Percentiles rank a stretch among this genome's conserved stretches.
Conservation (phyloP, 2,888 invertebrate species). For the Mellilla xanthometata region DNA sequence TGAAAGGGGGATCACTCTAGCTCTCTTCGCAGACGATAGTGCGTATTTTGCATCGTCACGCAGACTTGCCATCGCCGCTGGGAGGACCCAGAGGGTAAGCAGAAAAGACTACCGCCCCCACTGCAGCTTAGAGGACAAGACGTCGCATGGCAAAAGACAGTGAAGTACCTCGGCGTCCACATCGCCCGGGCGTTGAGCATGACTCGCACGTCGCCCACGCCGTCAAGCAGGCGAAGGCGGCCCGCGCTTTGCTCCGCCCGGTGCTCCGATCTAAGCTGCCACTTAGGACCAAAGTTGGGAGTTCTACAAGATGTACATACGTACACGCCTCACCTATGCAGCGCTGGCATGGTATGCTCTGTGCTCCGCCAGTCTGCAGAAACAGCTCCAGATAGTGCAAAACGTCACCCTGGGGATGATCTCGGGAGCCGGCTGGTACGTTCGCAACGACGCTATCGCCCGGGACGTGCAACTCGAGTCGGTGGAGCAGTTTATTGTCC, state of each 20-base stretch:
- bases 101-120: not conserved
- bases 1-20: not conserved
- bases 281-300: constrained; percentile 22
- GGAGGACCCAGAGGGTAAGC: not conserved
- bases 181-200: constrained; percentile 26
- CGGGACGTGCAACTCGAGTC: constrained; percentile 8
- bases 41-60: constrained; percentile 1
- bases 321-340: constrained; percentile 26
- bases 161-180: constrained; percentile 28
- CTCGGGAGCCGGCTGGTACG: constrained; percentile 2
- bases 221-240: constrained; percentile 4
- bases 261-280: constrained; percentile 27
- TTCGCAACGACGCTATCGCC: constrained; percentile 7
- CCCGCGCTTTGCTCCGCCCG: constrained; percentile 18
- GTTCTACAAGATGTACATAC: constrained; percentile 28
- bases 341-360: constrained; percentile 16
- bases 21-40: constrained; percentile 13
- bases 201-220: constrained; percentile 20
- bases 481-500: constrained; percentile 5
- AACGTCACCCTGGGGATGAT: constrained; percentile 1
- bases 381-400: not conserved
- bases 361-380: not conserved
- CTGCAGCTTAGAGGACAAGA: constrained; percentile 7
- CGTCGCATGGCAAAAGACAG: constrained; percentile 12
- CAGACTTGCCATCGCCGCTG: not conserved